Conservation (phyloP, 2,113 vertebrate genomes). For the Thunnus maccoyii region DNA sequence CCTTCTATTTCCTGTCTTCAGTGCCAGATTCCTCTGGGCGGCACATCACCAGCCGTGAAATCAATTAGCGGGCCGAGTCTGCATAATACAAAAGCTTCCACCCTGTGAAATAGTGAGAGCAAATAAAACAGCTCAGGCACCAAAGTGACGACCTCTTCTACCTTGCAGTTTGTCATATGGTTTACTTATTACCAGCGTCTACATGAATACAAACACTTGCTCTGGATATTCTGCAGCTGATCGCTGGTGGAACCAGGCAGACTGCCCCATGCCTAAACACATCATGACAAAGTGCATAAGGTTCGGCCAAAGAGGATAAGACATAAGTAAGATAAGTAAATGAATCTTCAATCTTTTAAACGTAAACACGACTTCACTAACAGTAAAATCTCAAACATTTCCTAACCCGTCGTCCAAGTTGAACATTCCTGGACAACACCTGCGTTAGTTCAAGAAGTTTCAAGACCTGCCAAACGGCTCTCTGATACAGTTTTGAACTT, state of each 20-base stretch:
- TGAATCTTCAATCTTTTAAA: background rate
- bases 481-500: constrained; percentile 13
- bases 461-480: constrained; percentile 17
- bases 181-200: too few relatives aligned
- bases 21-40: constrained; percentile 55
- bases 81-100: constrained; percentile 41
- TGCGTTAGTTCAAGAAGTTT: constrained; percentile 21
- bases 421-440: constrained; percentile 25
- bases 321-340: background rate
- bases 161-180: background rate
- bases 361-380: too few relatives aligned
- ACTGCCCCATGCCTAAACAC: background rate
- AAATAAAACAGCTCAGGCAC: background rate
- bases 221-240: constrained; percentile 1
- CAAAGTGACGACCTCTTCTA: background rate
- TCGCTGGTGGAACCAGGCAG: background rate
- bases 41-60: constrained; percentile 58
- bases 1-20: constrained; percentile 38
- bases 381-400: constrained; percentile 3
- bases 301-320: background rate
- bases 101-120: constrained; percentile 7
- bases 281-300: too few relatives aligned
- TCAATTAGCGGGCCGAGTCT: constrained; percentile 51
- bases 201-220: background rate
- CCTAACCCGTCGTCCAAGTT: background rate